Evolutionary conservation across 2,888 invertebrate genomes (phyloP).

Genomic region (Catocala sponsa): DNA sequence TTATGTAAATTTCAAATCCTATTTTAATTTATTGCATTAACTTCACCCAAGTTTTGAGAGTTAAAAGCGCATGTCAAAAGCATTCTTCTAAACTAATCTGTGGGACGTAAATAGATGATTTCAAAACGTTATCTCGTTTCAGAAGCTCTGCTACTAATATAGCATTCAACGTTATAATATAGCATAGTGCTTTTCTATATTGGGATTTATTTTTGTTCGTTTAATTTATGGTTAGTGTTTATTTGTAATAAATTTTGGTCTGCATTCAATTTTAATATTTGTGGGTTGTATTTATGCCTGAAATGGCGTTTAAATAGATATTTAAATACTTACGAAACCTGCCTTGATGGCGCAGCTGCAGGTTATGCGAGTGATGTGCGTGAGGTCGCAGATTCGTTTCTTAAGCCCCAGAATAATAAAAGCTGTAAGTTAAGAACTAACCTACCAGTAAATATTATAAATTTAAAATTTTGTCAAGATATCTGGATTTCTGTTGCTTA

Average conservation of each 20-base stretch:
- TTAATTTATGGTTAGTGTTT: constrained; percentile 7
- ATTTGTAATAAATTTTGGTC: neutral
- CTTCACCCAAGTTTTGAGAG: constrained; percentile 17
- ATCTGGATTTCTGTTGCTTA: no score
- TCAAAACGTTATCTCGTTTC: constrained; percentile 14
- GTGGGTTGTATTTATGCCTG: no score
- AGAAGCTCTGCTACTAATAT: constrained; percentile 5
- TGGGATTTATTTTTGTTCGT: constrained; percentile 7
- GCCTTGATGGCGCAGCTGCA: no score
- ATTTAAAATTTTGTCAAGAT: no score
- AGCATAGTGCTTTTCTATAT: constrained; percentile 5
- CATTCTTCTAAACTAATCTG: constrained; percentile 30
- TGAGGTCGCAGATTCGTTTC: no score
- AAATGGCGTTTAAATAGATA: no score
- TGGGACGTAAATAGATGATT: constrained; percentile 22
- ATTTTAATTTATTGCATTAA: constrained; percentile 25
- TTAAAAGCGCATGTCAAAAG: constrained; percentile 43
- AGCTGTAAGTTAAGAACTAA: no score
- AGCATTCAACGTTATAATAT: constrained; percentile 8
- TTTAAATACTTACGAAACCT: no score
- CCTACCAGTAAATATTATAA: no score
- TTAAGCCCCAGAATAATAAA: no score
- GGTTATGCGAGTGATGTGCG: no score
- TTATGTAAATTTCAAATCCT: constrained; percentile 14
- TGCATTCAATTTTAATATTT: neutral